Conservation (phyloP, 2,797 vertebrate genomes). For the Myotis vivesi region DNA sequence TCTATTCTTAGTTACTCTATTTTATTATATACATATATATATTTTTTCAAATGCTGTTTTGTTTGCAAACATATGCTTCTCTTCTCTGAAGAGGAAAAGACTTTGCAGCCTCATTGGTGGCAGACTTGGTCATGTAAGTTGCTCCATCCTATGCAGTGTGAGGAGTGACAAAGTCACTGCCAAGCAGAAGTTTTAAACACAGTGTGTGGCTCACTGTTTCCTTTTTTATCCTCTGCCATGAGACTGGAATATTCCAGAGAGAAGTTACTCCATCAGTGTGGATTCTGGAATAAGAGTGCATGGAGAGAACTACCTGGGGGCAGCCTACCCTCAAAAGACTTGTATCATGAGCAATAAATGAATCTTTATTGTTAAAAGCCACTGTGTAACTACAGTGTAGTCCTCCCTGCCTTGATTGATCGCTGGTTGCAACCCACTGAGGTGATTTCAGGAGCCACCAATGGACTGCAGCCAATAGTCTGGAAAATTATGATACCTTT, state of each 20-base stretch:
- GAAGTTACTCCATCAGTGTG: background rate
- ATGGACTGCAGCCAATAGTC: background rate
- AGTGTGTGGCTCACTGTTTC: background rate
- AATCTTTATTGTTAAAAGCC: background rate
- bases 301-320: background rate
- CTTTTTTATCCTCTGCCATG: background rate
- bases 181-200: background rate
- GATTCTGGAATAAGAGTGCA: background rate
- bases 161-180: background rate
- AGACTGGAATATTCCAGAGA: background rate
- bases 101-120: background rate
- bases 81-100: background rate
- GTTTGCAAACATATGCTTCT: background rate
- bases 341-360: background rate
- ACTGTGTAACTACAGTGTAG: background rate
- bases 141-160: background rate
- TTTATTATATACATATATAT: background rate
- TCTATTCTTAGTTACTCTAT: background rate
- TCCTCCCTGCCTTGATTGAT: background rate
- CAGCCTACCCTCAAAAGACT: background rate
- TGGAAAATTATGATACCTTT: background rate
- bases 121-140: background rate
- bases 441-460: background rate
- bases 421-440: background rate
- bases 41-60: background rate